These are phyloP conservation scores for Melieria omissa DNA, from an alignment of 2,888 invertebrate species.

Conservation along the genomic window DNA sequence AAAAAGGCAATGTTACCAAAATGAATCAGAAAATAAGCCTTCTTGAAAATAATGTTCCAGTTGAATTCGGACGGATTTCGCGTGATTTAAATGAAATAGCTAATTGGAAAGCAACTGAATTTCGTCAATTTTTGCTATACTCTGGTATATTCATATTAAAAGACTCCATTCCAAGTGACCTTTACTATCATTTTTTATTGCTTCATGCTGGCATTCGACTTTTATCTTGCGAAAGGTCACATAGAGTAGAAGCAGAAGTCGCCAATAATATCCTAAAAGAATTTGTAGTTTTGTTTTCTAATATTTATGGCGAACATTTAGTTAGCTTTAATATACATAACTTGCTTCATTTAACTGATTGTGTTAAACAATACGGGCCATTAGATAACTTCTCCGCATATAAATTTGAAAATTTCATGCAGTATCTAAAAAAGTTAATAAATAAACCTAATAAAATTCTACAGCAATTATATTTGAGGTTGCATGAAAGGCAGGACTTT, in stretches of 20 bases:
- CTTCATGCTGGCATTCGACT: conserved; percentile 11
- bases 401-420: too few relatives aligned
- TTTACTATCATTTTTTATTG: conserved; percentile 10
- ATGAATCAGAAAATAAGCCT: too few relatives aligned
- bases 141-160: conserved; percentile 5
- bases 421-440: too few relatives aligned
- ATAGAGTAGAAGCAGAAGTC: neutral
- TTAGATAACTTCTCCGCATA: neutral
- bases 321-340: conserved; percentile 12
- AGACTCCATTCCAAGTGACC: neutral
- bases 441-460: too few relatives aligned
- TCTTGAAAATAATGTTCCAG: too few relatives aligned
- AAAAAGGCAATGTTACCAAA: conserved; percentile 2
- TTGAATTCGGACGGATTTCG: too few relatives aligned
- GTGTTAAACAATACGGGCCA: neutral
- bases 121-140: neutral
- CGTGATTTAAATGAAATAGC: too few relatives aligned
- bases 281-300: conserved; percentile 7
- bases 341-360: conserved; percentile 5
- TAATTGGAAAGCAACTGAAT: too few relatives aligned
- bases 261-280: conserved; percentile 3
- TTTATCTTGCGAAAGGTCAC: conserved; percentile 12
- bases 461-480: too few relatives aligned
- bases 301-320: conserved; percentile 8
- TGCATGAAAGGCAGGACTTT: too few relatives aligned